Percentiles rank a stretch among this genome's conserved stretches.
Evolutionary conservation across 2,888 invertebrate species (phyloP).

Genomic region (Heliconius ethilla): DNA sequence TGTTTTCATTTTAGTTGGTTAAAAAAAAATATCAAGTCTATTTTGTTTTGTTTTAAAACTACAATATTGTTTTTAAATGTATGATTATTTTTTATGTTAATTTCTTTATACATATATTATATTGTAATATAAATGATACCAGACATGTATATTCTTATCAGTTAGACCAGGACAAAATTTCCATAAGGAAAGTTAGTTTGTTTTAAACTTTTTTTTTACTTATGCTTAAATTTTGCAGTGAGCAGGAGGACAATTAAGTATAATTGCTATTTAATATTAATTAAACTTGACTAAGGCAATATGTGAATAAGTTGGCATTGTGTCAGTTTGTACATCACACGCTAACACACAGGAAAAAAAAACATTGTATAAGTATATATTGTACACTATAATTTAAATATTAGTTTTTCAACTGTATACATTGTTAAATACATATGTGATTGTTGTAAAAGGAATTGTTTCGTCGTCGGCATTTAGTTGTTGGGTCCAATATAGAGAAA

Average conservation of each 20-base stretch:
- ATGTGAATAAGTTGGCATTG: background rate
- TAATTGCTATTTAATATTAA: background rate
- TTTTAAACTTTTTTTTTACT: background rate
- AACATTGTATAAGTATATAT: background rate
- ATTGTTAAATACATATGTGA: background rate
- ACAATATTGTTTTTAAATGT: background rate
- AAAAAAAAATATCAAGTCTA: background rate
- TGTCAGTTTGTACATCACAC: background rate
- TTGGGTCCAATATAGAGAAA: slow-evolving; percentile 40
- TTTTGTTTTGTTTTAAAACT: no score
- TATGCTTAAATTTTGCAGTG: background rate
- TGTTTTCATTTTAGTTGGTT: background rate
- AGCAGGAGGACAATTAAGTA: background rate
- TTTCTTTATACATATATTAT: background rate
- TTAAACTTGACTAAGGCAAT: background rate
- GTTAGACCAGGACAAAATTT: background rate
- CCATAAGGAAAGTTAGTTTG: background rate
- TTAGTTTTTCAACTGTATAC: slow-evolving; percentile 25
- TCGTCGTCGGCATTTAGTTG: slow-evolving; percentile 29
- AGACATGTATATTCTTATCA: background rate
- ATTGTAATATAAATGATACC: no score
- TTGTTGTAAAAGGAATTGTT: slow-evolving; percentile 23
- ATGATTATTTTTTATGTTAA: background rate
- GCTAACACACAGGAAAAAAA: background rate
- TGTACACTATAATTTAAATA: background rate